These are phyloP conservation scores for Chiloscyllium punctatum DNA, from an alignment of 2,797 vertebrate species.

Conservation along the genomic window DNA sequence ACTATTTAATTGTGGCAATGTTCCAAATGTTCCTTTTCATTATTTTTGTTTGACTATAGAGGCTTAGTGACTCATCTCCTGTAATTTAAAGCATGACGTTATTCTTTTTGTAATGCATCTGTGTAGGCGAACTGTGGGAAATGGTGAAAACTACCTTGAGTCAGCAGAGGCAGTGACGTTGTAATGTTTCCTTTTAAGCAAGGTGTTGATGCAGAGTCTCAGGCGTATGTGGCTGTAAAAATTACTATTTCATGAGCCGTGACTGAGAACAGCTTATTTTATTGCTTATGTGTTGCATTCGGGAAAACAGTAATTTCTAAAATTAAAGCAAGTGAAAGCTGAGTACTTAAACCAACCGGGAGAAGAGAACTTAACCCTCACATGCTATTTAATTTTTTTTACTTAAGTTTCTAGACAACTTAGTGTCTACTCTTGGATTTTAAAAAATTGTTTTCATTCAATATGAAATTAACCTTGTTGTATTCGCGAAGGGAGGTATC, in stretches of 20 bases:
- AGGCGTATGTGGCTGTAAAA: background rate
- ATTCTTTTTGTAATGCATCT: background rate
- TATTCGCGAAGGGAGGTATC: background rate
- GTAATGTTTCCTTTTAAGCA: constrained; percentile 17
- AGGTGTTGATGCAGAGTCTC: constrained; percentile 1
- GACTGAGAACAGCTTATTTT: background rate
- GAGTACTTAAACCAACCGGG: background rate
- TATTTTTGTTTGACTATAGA: constrained; percentile 3
- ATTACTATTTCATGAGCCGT: background rate
- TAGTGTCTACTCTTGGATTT: background rate
- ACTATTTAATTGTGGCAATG: background rate
- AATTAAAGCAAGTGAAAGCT: background rate
- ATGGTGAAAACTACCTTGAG: constrained; percentile 7
- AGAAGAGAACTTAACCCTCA: background rate
- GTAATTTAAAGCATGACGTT: constrained; percentile 1
- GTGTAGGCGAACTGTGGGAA: constrained; percentile 24
- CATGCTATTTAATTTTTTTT: no score
- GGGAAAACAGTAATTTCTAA: background rate
- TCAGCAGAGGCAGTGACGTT: background rate
- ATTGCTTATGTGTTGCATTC: background rate
- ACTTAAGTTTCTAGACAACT: background rate
- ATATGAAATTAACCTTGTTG: background rate
- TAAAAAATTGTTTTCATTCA: background rate
- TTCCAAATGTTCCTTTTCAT: background rate
- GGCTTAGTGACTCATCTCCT: constrained; percentile 2